These are phyloP conservation scores for Gibbula magus DNA, from an alignment of 2,888 invertebrate species.

Conservation along the genomic window DNA sequence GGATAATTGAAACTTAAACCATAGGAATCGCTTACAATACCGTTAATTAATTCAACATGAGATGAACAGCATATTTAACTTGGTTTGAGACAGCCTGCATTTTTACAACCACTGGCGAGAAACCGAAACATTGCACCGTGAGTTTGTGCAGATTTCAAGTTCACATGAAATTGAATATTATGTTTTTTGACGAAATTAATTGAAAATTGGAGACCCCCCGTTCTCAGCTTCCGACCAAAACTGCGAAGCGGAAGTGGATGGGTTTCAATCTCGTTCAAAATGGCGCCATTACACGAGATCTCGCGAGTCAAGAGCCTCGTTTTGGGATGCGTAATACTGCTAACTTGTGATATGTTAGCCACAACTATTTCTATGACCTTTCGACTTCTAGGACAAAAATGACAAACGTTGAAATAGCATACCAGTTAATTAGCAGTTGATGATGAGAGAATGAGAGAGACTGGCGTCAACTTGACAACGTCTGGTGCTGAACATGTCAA, in stretches of 20 bases:
- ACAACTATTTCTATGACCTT: not conserved
- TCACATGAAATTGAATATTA: conserved; percentile 8
- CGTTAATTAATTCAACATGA: too few species aligned
- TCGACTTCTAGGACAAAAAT: not conserved
- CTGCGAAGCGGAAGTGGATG: not conserved
- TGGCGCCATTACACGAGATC: not conserved
- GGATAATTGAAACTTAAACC: too few species aligned
- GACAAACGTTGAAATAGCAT: not conserved
- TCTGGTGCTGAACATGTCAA: too few species aligned
- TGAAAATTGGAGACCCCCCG: conserved; percentile 9
- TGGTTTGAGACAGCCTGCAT: too few species aligned
- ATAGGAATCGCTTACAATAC: too few species aligned
- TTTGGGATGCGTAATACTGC: not conserved
- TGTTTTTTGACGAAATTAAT: conserved; percentile 1
- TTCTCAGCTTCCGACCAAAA: not conserved
- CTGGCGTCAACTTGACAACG: too few species aligned
- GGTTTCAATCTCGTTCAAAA: not conserved
- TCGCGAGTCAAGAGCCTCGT: not conserved
- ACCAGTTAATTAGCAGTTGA: not conserved
- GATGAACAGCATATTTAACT: too few species aligned
- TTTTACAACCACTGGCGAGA: not conserved
- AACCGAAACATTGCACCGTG: not conserved
- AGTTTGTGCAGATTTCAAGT: not conserved
- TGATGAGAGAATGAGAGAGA: not conserved
- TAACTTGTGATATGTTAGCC: not conserved